Percentiles rank a stretch among this genome's conserved stretches.
Conservation (phyloP, 2,888 invertebrate species). For the Drosophila kambysellisi region DNA sequence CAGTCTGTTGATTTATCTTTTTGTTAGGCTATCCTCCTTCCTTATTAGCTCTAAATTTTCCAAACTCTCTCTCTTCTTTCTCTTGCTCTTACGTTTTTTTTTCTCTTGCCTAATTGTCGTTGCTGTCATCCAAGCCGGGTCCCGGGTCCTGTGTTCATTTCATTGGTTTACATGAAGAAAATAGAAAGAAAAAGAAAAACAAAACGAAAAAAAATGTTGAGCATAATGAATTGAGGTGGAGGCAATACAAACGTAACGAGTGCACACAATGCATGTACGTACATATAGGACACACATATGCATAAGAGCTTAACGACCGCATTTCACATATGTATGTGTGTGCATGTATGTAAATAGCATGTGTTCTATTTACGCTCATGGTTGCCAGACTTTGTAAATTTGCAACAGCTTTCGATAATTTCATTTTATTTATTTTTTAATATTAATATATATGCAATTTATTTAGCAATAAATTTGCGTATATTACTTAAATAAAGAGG, state of each 20-base stretch:
- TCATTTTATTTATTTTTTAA: neutral
- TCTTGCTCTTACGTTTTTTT: constrained; percentile 28
- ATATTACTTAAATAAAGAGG: neutral
- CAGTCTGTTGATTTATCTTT: constrained; percentile 85
- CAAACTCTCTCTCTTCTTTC: constrained; percentile 68
- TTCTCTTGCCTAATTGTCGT: constrained; percentile 41
- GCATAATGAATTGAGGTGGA: constrained; percentile 18
- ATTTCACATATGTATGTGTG: constrained; percentile 9
- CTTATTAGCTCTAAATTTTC: constrained; percentile 70
- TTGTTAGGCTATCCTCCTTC: constrained; percentile 68
- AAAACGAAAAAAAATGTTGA: constrained; percentile 43
- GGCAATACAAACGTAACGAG: constrained; percentile 13
- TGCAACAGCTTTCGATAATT: neutral
- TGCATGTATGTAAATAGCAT: constrained; percentile 1
- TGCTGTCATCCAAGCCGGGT: constrained; percentile 57
- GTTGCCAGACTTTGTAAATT: constrained; percentile 13
- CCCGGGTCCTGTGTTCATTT: constrained; percentile 52
- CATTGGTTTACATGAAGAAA: constrained; percentile 19
- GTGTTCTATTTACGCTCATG: constrained; percentile 58
- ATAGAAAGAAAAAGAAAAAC: constrained; percentile 36
- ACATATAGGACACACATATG: constrained; percentile 8
- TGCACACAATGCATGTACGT: constrained; percentile 10
- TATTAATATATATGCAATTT: constrained; percentile 1
- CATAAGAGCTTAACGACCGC: constrained; percentile 11
- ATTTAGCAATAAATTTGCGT: neutral